Conservation (phyloP, 2,888 invertebrate species). For the Criorhina ranunculi region DNA sequence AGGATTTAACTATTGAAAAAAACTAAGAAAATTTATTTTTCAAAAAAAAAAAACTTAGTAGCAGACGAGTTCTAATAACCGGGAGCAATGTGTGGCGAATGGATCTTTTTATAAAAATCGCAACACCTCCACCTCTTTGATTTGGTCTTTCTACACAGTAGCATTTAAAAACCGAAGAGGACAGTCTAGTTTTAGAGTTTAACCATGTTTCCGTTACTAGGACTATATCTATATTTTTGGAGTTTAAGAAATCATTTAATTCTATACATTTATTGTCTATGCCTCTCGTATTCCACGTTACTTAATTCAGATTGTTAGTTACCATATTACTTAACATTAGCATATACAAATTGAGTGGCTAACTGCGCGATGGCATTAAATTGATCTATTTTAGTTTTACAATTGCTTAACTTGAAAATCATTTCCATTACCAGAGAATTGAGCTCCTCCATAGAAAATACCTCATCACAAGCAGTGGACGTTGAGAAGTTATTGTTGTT, state of each 20-base stretch:
- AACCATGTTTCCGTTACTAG: slow-evolving; percentile 45
- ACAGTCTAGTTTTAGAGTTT: not conserved
- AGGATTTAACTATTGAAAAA: no score
- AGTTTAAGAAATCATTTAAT: slow-evolving; percentile 11
- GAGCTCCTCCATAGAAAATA: slow-evolving; percentile 35
- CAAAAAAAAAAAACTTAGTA: no score
- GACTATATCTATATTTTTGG: slow-evolving; percentile 32
- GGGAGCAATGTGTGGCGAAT: slow-evolving; percentile 23
- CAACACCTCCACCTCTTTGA: slow-evolving; percentile 2
- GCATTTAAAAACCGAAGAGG: slow-evolving; percentile 36
- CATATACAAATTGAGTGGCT: no score
- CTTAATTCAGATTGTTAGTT: slow-evolving; percentile 24
- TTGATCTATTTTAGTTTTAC: slow-evolving; percentile 7
- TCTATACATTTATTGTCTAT: slow-evolving; percentile 22
- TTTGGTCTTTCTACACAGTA: slow-evolving; percentile 25
- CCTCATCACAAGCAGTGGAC: not conserved
- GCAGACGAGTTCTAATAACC: no score
- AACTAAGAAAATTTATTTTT: no score
- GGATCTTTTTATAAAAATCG: slow-evolving; percentile 32
- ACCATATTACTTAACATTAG: no score
- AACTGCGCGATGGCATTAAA: no score
- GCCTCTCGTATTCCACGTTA: slow-evolving; percentile 43
- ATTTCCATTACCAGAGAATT: slow-evolving; percentile 40
- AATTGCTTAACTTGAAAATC: not conserved
- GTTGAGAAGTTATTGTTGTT: not conserved